These are phyloP conservation scores for Acanthosepion esculentum DNA, from an alignment of 2,888 invertebrate genomes.

Conservation along the genomic window DNA sequence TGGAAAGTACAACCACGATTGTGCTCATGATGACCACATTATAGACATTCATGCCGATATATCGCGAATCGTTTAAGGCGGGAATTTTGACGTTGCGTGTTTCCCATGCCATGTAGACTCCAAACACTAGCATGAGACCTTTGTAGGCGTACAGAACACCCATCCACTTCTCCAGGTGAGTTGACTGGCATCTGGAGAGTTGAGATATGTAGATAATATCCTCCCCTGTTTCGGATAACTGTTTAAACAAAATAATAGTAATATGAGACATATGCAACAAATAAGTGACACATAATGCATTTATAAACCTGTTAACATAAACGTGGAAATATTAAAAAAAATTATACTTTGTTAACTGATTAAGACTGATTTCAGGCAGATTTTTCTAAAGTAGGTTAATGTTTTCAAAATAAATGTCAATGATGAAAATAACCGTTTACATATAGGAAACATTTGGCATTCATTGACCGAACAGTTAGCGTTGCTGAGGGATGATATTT, in stretches of 20 bases:
- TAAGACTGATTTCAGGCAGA: no score
- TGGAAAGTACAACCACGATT: constrained; percentile 90
- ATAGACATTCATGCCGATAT: constrained; percentile 92
- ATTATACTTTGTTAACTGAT: no score
- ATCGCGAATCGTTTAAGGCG: constrained; percentile 92
- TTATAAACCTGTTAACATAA: no score
- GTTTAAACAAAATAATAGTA: constrained; percentile 45
- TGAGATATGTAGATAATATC: constrained; percentile 76
- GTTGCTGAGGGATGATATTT: no score
- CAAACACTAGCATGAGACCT: constrained; percentile 87
- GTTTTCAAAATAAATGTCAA: no score
- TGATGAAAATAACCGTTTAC: no score
- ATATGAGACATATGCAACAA: no score
- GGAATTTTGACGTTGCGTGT: constrained; percentile 88
- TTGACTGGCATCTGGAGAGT: constrained; percentile 91
- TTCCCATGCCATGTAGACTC: constrained; percentile 97
- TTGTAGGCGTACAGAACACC: constrained; percentile 92
- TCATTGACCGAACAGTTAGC: no score
- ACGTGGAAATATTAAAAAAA: no score
- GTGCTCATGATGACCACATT: constrained; percentile 91
- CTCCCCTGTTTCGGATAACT: constrained; percentile 68
- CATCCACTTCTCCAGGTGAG: constrained; percentile 91
- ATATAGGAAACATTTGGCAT: no score
- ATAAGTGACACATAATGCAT: no score
- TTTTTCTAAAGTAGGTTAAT: no score